Percentiles rank a stretch among this genome's conserved stretches.
Conservation (phyloP, 2,113 vertebrate species). For the Podarcis muralis region DNA sequence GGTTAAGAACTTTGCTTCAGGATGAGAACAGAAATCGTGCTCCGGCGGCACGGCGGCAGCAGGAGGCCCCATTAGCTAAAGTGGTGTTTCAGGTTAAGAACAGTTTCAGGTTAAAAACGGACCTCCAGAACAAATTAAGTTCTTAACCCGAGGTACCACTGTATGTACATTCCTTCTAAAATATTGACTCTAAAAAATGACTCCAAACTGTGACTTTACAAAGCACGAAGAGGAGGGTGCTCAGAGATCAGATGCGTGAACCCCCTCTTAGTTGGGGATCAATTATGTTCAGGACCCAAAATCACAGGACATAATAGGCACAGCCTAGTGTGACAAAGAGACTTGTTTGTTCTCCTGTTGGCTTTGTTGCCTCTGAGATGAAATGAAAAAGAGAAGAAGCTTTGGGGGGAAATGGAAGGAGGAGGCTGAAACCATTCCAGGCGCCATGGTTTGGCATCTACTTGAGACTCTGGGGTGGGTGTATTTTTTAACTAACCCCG, state of each 20-base stretch:
- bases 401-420: neutral
- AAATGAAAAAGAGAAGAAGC: neutral
- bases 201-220: neutral
- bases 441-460: neutral
- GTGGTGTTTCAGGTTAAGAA: too few species aligned
- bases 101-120: too few species aligned
- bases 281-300: neutral
- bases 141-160: too few species aligned
- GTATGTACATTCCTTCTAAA: neutral
- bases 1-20: too few species aligned
- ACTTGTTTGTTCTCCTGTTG: neutral
- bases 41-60: too few species aligned
- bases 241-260: neutral
- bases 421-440: neutral
- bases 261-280: too few species aligned
- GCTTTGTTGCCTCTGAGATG: neutral
- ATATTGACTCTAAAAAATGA: neutral
- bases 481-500: neutral
- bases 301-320: neutral
- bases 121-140: too few species aligned
- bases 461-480: neutral
- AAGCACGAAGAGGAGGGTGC: neutral
- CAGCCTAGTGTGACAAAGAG: too few species aligned
- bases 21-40: too few species aligned
- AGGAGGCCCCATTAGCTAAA: too few species aligned